Evolutionary conservation across 2,113 vertebrate species (phyloP), one percentile per base, ranked within the genome.

Genomic region (Leucopternis melanops): DNA sequence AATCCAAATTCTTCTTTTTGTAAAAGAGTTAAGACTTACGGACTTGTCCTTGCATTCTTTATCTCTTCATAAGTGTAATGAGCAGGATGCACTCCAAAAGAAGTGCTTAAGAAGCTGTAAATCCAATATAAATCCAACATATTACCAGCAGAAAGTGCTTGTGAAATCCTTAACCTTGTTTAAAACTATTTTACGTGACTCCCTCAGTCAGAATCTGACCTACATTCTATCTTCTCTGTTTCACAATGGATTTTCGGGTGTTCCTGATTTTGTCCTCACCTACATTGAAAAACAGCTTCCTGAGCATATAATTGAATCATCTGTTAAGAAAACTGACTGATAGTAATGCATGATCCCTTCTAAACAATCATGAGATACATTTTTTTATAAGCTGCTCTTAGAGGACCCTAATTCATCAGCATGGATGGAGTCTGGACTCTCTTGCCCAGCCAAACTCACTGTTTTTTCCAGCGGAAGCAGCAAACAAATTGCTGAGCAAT

Each of bases 351-450:
- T 44, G 38, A 26, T 11, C n/a, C n/a, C n/a, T 92, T 92, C 92
- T 89, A 85, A 95, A 88, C 50, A 91, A 84, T 45, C 62, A 91
- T 85, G 79, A 92, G 83, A 92, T 74, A 79, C 90, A 80, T 86
- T 95, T 86, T 96, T 92, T 82, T 49, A 86, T 61, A 86, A 95
- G 84, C 86, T 93, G 85, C 86, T 90, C 90, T 96, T 85, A 88
- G 63, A 94, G 80, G 89, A 9, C 44, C 32, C 61, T 45, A 70
- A 90, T 92, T 91, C 83, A 83, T 84, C 91, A 88, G 32, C 63
- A 71, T 58, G 80, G 63, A 86, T 81, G 59, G 59, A 83, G 82
- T 18, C 71, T 92, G 62, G 54, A 87, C 52, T 73, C 52, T 70
- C 70, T 52, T 54, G 62, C 21, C 40, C 34, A 80, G 71, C 38